phyloP scores from a whole-genome alignment of 2,888 invertebrate species.

The Pemphredon lugubris region DNA sequence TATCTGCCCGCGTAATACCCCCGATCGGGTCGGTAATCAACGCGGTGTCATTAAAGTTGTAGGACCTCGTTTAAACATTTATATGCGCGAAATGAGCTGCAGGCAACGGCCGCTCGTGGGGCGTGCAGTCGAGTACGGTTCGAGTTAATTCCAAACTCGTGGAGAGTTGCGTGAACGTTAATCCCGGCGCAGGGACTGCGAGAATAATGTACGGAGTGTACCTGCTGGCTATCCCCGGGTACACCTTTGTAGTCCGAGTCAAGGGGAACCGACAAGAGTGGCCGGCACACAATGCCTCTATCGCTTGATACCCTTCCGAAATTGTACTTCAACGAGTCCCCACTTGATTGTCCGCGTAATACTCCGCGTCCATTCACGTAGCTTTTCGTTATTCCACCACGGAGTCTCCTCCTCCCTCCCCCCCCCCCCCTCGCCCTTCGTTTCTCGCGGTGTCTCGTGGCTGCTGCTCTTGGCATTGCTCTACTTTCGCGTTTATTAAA shows the following conservation, averaged over 20 bases:
- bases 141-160: slow-evolving; percentile 58
- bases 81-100: slow-evolving; percentile 36
- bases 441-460: slow-evolving; percentile 31
- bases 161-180: slow-evolving; percentile 61
- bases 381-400: slow-evolving; percentile 35
- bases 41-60: slow-evolving; percentile 35
- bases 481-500: slow-evolving; percentile 69
- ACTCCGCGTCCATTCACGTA: slow-evolving; percentile 36
- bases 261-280: slow-evolving; percentile 30
- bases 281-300: slow-evolving; percentile 35
- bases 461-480: slow-evolving; percentile 59
- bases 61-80: slow-evolving; percentile 42
- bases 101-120: slow-evolving; percentile 24
- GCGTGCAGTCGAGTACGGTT: slow-evolving; percentile 29
- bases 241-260: slow-evolving; percentile 51
- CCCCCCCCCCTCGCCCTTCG: slow-evolving; percentile 22
- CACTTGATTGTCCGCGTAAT: slow-evolving; percentile 63
- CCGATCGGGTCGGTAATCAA: slow-evolving; percentile 16
- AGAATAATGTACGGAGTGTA: slow-evolving; percentile 55
- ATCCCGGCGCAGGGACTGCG: slow-evolving; percentile 47
- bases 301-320: slow-evolving; percentile 48
- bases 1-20: neutral
- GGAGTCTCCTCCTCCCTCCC: too few species aligned
- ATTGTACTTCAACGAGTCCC: slow-evolving; percentile 50
- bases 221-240: slow-evolving; percentile 54